Evolutionary conservation across 2,888 invertebrate genomes (phyloP).

Genomic region (Hyposoter dolosus): DNA sequence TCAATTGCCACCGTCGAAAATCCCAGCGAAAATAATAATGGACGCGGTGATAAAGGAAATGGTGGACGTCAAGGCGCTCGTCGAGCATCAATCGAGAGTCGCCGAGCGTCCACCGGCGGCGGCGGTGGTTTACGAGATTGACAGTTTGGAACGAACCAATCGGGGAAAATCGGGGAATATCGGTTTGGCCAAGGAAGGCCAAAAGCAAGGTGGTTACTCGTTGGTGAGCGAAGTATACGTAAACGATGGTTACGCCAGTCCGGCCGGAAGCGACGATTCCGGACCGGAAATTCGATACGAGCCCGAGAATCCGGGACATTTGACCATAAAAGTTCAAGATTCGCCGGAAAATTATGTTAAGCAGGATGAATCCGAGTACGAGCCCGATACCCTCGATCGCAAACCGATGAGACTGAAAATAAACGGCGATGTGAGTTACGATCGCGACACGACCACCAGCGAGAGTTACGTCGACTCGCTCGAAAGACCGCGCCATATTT

Average conservation of each 20-base stretch:
- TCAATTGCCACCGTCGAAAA: constrained; percentile 76
- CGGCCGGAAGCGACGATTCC: constrained; percentile 85
- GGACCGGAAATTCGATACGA: constrained; percentile 87
- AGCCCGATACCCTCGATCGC: constrained; percentile 94
- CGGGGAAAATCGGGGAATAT: constrained; percentile 77
- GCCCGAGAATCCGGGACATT: constrained; percentile 90
- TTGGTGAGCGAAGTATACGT: constrained; percentile 93
- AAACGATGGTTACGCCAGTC: constrained; percentile 89
- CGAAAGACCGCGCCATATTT: constrained; percentile 87
- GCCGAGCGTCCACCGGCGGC: not conserved
- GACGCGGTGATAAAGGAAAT: constrained; percentile 85
- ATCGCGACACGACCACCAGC: constrained; percentile 80
- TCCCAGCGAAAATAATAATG: constrained; percentile 83
- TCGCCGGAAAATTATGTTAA: constrained; percentile 91
- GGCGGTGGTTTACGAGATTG: constrained; percentile 79
- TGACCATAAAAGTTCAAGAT: constrained; percentile 94
- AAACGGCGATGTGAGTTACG: constrained; percentile 81
- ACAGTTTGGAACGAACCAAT: constrained; percentile 82
- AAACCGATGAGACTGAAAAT: constrained; percentile 88
- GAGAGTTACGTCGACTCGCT: constrained; percentile 86
- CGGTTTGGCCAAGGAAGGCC: not conserved
- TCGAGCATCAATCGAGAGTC: constrained; percentile 73
- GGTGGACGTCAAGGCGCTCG: constrained; percentile 80
- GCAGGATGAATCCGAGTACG: constrained; percentile 93
- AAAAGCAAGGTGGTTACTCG: too few relatives aligned